Evolutionary conservation across 2,797 vertebrate species (phyloP).

Genomic region (Acanthurus leucopareius): DNA sequence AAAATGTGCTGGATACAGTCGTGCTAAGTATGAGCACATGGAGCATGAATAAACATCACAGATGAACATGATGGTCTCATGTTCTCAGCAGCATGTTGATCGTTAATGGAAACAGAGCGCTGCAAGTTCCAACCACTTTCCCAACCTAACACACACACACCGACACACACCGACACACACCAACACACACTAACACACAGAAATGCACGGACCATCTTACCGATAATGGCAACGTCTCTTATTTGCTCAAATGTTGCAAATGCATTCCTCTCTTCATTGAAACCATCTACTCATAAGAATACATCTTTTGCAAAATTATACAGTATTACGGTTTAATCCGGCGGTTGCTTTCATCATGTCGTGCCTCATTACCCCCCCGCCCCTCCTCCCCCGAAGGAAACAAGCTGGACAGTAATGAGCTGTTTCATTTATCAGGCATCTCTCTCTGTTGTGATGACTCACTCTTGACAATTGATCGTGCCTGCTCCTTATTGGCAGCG

Average conservation of each 20-base stretch:
- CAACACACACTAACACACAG: neutral
- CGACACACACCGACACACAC: neutral
- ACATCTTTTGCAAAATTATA: neutral
- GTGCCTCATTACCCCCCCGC: slow-evolving; percentile 9
- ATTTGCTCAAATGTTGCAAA: neutral
- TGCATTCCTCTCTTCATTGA: neutral
- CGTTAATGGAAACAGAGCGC: slow-evolving; percentile 2
- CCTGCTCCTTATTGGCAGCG: slow-evolving; percentile 20
- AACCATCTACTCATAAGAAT: too few species aligned
- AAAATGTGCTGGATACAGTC: neutral
- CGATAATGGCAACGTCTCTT: neutral
- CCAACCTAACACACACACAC: neutral
- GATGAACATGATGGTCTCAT: slow-evolving; percentile 14
- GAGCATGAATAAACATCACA: slow-evolving; percentile 6
- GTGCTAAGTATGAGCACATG: neutral
- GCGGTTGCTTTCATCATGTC: neutral
- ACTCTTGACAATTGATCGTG: slow-evolving; percentile 9
- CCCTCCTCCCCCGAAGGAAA: slow-evolving; percentile 25
- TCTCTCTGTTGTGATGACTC: slow-evolving; percentile 38
- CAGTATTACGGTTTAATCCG: neutral
- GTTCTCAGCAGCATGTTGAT: slow-evolving; percentile 9
- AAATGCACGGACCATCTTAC: neutral
- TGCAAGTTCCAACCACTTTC: neutral
- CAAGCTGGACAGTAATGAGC: slow-evolving; percentile 19
- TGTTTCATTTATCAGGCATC: slow-evolving; percentile 20